Evolutionary conservation across 2,888 invertebrate genomes (phyloP), one percentile per base, ranked within the genome.

Genomic region (Nomada goodeniana): DNA sequence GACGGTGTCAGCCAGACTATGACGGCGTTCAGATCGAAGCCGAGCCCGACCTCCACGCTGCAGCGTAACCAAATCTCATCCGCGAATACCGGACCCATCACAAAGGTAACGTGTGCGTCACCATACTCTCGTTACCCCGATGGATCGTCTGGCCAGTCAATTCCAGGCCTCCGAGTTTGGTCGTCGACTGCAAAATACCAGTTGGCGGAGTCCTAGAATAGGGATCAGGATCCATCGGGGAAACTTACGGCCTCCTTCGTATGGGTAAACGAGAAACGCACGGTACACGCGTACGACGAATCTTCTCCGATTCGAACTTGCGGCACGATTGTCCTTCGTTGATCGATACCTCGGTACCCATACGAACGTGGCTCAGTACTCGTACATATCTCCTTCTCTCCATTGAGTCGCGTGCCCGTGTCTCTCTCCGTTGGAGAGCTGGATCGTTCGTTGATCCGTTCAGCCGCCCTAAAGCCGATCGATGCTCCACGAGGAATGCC

Each of bases 1-100:
- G 98, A 98, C 94, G 99, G 99, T 94, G 98, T 98, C 91, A 98
- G 98, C 94, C 99, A 99, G 96, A 98, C 98, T 94, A 99, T 99
- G 99, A 97, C 98, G 93, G 98, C 98, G 93, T 99, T 99, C 96
- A 97, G 97, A 95, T 97, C 99, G 94, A 98, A 98, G 95, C 97
- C 98, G 94, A 97, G 97, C 94, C 96, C 97, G 94, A 96, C 97
- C 94, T 97, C 97, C 93, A 95, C 95, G 94, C 95, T 96, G 92
- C 94, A 94, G 90, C 94, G 94, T 92, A 94, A 95, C 93, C 95
- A 95, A 94, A 94, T 95, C 89, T 95, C 96, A 92, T 95, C 96
- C 89, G 69, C 80, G 63, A 86, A 85, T 74, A 96, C 96, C 91
- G 99, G 99, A 95, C 99, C 99, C 88, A 98, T 99, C 94, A 98